Base-by-base conservation (phyloP, 2,888 invertebrate genomes). In the Anarsia innoxiella region DNA sequence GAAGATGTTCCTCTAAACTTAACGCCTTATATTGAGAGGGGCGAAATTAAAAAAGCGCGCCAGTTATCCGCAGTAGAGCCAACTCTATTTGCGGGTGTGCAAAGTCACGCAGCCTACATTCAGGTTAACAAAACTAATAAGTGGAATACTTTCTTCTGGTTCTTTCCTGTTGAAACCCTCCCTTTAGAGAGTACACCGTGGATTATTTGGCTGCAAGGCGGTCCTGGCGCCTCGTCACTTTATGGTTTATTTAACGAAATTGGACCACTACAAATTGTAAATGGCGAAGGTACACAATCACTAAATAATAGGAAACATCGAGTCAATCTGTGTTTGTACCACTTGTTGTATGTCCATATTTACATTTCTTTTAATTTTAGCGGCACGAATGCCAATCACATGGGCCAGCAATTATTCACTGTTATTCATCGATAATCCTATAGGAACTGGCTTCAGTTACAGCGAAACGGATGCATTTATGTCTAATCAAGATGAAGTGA, bases 191-290 rank as follows among this genome's bases (percentile, higher is more conserved):
- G 48, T 8, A 62, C 60, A 1, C 94, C 95, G 0, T 73, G 94
- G 46, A 83, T 93, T 12, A 88, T 95, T 45, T 95, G 94, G 94
- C 72, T 95, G 6, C 90, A 94, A 86, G 94, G 95, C 12, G 94
- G 94, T 0, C 94, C 94, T 0, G 95, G 87, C 2, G 87, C 86
- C 1, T 89, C 91, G 0, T 89, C 91, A 13, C 23, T 74, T 38
- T 41, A 51, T 15, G 73, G 69, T 4, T 43, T 68, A 0, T 73
- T 74, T 38, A 55, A 60, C 10, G 42, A 65, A 2, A 51, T 67
- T 12, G 74, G 74, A 10, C 74, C 74, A 1, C 44, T 72, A 5
- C 40, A 51, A 31, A 37, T 68, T 16, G 49, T 50, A 10, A 14
- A 54, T 35, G 56, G 49, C n/a, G 31, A 52, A 55, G 55, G 66